Conservation (phyloP, 2,888 invertebrate species). For the Agrochola lychnidis region DNA sequence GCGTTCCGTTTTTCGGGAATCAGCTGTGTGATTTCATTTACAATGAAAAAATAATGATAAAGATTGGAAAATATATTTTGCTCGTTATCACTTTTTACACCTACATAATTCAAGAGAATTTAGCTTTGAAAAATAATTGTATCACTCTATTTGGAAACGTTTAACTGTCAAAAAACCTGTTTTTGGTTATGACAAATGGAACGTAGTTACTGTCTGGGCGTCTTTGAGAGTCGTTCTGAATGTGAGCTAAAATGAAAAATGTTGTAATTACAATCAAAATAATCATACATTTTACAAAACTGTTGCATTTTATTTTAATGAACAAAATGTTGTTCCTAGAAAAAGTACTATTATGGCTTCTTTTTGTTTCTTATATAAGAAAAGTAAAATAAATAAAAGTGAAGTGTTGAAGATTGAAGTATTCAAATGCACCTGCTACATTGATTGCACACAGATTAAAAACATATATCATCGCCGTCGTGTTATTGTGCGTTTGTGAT, state of each 20-base stretch:
- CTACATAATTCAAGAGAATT: no score
- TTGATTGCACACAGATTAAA: conserved; percentile 15
- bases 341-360: not conserved
- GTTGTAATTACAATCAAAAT: not conserved
- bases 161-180: not conserved
- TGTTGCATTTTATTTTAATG: not conserved
- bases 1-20: conserved; percentile 52
- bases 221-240: conserved; percentile 39
- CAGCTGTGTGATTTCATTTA: conserved; percentile 51
- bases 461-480: conserved; percentile 52
- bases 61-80: not conserved
- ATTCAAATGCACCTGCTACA: conserved; percentile 35
- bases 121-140: not conserved
- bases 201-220: conserved; percentile 32
- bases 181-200: conserved; percentile 20
- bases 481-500: conserved; percentile 63
- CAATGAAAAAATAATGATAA: not conserved
- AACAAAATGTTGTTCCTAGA: not conserved
- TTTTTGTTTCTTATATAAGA: not conserved
- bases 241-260: accelerated
- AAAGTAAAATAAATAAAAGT: not conserved
- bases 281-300: not conserved
- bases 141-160: not conserved
- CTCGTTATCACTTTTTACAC: accelerated
- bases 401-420: conserved; percentile 1